These are phyloP conservation scores for Atopsyche davidsoni DNA, from an alignment of 1,140 invertebrate species.

Conservation along the genomic window DNA sequence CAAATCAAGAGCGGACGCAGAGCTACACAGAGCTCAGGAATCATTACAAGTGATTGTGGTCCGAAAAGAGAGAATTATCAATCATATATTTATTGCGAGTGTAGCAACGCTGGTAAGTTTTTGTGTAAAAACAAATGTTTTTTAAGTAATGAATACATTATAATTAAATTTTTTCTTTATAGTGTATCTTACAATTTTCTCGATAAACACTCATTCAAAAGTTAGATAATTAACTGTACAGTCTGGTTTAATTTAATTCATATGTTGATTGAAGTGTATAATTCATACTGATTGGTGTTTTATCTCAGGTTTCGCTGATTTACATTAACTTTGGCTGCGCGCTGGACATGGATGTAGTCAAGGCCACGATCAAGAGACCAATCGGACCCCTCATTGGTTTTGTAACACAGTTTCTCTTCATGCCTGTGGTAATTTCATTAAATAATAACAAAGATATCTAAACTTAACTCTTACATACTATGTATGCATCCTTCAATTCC, in stretches of 20 bases:
- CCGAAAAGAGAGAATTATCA: constrained; percentile 58
- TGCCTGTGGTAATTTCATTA: constrained; percentile 73
- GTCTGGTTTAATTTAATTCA: neutral
- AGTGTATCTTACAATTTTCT: neutral
- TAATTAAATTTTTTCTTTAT: neutral
- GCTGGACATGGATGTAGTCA: constrained; percentile 69
- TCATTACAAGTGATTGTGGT: constrained; percentile 53
- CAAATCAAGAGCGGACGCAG: constrained; percentile 20
- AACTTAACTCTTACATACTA: no score
- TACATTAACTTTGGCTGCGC: constrained; percentile 94
- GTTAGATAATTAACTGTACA: neutral
- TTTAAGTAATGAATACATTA: neutral
- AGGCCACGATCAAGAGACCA: constrained; percentile 64
- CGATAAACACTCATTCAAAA: neutral
- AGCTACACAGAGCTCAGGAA: constrained; percentile 31
- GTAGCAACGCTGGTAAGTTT: constrained; percentile 67
- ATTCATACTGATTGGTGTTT: neutral
- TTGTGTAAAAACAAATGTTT: neutral
- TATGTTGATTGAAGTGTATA: neutral
- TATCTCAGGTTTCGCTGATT: constrained; percentile 57
- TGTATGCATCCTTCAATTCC: no score
- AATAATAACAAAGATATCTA: neutral
- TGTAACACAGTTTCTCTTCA: constrained; percentile 76
- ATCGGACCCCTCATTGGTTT: constrained; percentile 82
- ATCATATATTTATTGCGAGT: constrained; percentile 70